A percentile compares a stretch with the other conserved stretches of the same genome.
phyloP scores from a whole-genome alignment of 2,888 invertebrate genomes.

The Synergus laeviventris region DNA sequence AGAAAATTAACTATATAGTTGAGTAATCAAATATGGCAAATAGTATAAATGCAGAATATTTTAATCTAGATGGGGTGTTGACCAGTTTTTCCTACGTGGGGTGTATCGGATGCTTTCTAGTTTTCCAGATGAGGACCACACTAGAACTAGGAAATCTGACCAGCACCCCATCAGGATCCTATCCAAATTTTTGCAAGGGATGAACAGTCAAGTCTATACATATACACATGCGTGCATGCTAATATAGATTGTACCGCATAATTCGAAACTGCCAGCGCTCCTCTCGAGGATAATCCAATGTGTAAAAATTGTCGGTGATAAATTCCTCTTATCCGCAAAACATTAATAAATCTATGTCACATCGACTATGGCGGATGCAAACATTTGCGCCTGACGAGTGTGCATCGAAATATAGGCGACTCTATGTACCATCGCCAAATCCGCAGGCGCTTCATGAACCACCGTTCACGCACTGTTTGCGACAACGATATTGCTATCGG shows the following conservation, averaged over 20 bases:
- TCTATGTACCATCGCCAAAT: not conserved
- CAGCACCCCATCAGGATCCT: no score
- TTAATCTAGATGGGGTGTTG: no score
- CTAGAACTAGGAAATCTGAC: no score
- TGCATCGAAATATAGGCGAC: slow-evolving; percentile 38
- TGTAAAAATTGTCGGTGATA: slow-evolving; percentile 64
- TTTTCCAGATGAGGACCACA: no score
- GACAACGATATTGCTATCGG: not conserved
- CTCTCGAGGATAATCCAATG: slow-evolving; percentile 60
- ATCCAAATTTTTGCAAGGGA: no score
- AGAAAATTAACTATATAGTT: no score
- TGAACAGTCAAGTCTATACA: no score
- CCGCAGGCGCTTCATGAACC: not conserved
- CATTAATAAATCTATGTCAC: slow-evolving; percentile 65
- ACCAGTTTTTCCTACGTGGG: no score
- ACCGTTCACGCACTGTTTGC: not conserved
- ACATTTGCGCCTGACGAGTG: slow-evolving; percentile 55
- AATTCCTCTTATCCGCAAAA: slow-evolving; percentile 66
- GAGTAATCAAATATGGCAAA: no score
- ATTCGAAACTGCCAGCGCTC: slow-evolving; percentile 52
- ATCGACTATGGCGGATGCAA: slow-evolving; percentile 56
- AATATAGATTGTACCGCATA: slow-evolving; percentile 49
- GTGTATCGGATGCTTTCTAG: no score
- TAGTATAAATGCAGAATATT: no score
- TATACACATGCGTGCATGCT: not conserved